Conservation (phyloP, 1,140 invertebrate genomes). For the Gerris buenoi region DNA sequence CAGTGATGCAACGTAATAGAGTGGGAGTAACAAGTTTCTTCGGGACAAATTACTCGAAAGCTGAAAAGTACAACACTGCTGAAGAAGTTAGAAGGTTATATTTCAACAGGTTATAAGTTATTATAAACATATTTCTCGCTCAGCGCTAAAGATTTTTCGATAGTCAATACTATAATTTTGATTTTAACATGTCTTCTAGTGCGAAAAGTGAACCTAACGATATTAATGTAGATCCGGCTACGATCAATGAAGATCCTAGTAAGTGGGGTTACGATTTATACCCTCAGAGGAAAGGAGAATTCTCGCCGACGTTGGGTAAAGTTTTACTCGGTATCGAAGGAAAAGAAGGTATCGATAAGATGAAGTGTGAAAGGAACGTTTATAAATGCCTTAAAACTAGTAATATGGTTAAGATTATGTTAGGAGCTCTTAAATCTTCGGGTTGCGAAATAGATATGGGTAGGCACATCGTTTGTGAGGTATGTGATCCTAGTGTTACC, state of each 20-base stretch:
- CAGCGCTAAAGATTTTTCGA: too few relatives aligned
- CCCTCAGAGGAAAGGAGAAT: conserved; percentile 57
- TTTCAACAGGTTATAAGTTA: too few relatives aligned
- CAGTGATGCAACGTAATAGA: too few relatives aligned
- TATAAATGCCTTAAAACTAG: conserved; percentile 56
- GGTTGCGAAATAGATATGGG: conserved; percentile 47
- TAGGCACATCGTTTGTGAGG: conserved; percentile 82
- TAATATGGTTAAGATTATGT: conserved; percentile 69
- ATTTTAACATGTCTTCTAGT: too few relatives aligned
- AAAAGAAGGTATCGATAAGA: conserved; percentile 46
- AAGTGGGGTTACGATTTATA: conserved; percentile 63
- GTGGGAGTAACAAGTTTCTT: too few relatives aligned
- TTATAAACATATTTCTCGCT: too few relatives aligned
- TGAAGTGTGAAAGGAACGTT: conserved; percentile 69
- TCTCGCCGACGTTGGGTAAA: conserved; percentile 37
- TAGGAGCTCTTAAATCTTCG: conserved; percentile 63
- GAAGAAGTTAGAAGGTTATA: too few relatives aligned
- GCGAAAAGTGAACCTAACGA: not conserved
- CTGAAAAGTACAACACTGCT: too few relatives aligned
- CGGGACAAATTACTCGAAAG: too few relatives aligned
- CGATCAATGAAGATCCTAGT: not conserved
- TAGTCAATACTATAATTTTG: too few relatives aligned
- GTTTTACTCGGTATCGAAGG: conserved; percentile 45
- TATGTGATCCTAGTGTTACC: conserved; percentile 62
- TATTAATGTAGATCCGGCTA: not conserved